Conservation (phyloP, 2,888 invertebrate genomes). For the Shargacucullia verbasci region DNA sequence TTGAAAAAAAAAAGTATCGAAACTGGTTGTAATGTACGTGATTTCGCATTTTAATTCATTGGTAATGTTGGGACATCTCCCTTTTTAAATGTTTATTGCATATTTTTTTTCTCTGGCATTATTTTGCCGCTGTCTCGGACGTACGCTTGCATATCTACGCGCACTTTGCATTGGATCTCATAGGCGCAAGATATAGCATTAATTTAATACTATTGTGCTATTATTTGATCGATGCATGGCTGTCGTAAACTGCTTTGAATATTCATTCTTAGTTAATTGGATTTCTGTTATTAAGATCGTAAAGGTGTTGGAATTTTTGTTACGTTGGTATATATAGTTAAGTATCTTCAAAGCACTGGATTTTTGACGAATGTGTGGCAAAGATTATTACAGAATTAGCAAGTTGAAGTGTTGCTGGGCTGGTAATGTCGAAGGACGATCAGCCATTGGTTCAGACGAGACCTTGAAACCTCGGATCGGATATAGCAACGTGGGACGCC, state of each 20-base stretch:
- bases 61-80: slow-evolving; percentile 78
- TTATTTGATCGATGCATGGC: slow-evolving; percentile 63
- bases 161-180: slow-evolving; percentile 67
- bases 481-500: no score
- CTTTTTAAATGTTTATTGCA: slow-evolving; percentile 81
- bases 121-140: slow-evolving; percentile 61
- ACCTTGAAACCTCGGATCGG: no score
- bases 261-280: slow-evolving; percentile 75
- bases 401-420: no score
- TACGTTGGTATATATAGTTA: slow-evolving; percentile 18
- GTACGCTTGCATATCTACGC: slow-evolving; percentile 67
- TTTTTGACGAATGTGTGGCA: neutral
- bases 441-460: no score
- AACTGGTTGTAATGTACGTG: slow-evolving; percentile 83
- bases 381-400: no score
- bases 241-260: slow-evolving; percentile 69
- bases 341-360: neutral
- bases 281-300: slow-evolving; percentile 70
- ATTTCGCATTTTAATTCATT: slow-evolving; percentile 86
- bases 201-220: slow-evolving; percentile 57
- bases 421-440: neutral
- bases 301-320: slow-evolving; percentile 58
- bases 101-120: slow-evolving; percentile 69
- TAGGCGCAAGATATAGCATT: slow-evolving; percentile 46
- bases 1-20: slow-evolving; percentile 76